Evolutionary conservation across 2,113 vertebrate genomes (phyloP).

Genomic region (Bufo gargarizans): DNA sequence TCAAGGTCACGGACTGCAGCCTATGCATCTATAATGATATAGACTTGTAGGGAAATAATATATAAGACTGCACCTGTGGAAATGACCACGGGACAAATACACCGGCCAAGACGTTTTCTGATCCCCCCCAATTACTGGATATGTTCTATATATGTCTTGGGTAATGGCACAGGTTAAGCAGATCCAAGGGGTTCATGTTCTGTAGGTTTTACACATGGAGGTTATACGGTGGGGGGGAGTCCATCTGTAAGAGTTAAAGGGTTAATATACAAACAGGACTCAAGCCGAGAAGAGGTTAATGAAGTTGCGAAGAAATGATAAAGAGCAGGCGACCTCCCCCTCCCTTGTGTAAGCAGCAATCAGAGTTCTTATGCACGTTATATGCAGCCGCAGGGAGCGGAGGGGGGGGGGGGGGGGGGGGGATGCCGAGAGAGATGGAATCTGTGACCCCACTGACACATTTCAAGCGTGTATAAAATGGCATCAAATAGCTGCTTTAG

Average conservation of each 20-base stretch:
- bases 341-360: constrained; percentile 68
- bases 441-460: constrained; percentile 52
- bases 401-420: constrained; percentile 43
- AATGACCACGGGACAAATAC: neutral
- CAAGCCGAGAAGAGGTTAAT: constrained; percentile 56
- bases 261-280: constrained; percentile 23
- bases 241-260: neutral
- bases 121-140: neutral
- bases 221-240: neutral
- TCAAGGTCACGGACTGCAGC: constrained; percentile 18
- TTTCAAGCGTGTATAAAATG: constrained; percentile 52
- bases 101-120: neutral
- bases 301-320: constrained; percentile 47
- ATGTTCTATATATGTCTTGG: neutral
- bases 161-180: neutral
- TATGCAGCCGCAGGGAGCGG: constrained; percentile 57
- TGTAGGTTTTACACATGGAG: neutral
- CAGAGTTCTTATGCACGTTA: constrained; percentile 62
- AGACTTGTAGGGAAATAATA: neutral
- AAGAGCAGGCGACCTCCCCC: constrained; percentile 35
- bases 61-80: no score
- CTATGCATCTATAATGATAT: neutral
- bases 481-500: constrained; percentile 58
- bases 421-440: constrained; percentile 53
- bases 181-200: neutral